phyloP scores from a whole-genome alignment of 1,140 invertebrate genomes.

The Leptinotarsa undecemlineata region DNA sequence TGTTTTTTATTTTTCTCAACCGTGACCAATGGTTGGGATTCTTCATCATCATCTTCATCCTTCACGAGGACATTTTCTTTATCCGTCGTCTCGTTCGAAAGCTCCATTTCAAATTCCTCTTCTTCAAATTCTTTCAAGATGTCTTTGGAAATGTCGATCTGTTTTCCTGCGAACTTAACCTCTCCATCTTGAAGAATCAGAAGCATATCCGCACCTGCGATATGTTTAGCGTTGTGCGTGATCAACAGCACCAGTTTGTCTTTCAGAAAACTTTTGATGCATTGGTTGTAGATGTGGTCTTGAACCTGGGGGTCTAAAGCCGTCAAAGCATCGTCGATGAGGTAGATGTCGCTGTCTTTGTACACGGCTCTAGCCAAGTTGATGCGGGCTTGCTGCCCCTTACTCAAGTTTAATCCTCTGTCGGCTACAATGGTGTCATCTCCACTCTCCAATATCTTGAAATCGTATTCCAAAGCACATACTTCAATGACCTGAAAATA shows the following conservation, averaged over 20 bases:
- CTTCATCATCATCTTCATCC: slow-evolving; percentile 14
- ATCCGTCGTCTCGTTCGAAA: not conserved
- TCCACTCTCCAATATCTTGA: slow-evolving; percentile 52
- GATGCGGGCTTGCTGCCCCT: slow-evolving; percentile 89
- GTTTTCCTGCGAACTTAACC: slow-evolving; percentile 32
- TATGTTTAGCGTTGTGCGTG: slow-evolving; percentile 69
- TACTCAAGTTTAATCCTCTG: slow-evolving; percentile 75
- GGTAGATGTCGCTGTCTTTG: slow-evolving; percentile 75
- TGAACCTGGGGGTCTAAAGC: slow-evolving; percentile 83
- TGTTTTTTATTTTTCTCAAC: slow-evolving; percentile 16
- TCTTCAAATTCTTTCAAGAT: slow-evolving; percentile 32
- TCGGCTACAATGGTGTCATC: slow-evolving; percentile 83
- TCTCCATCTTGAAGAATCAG: slow-evolving; percentile 37
- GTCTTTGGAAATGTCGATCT: slow-evolving; percentile 29
- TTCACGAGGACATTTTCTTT: not conserved
- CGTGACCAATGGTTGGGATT: not conserved
- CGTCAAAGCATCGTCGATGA: slow-evolving; percentile 81
- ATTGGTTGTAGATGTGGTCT: slow-evolving; percentile 76
- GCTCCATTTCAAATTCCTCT: slow-evolving; percentile 1
- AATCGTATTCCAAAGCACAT: slow-evolving; percentile 36
- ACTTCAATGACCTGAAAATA: slow-evolving; percentile 25
- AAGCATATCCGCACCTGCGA: slow-evolving; percentile 37
- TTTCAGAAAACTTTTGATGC: slow-evolving; percentile 70
- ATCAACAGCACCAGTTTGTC: slow-evolving; percentile 72
- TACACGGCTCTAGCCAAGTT: slow-evolving; percentile 85